These are phyloP conservation scores for Mnemiopsis leidyi DNA, from an alignment of 37 sponge, comb jelly and placozoan genomes.

Conservation along the genomic window DNA sequence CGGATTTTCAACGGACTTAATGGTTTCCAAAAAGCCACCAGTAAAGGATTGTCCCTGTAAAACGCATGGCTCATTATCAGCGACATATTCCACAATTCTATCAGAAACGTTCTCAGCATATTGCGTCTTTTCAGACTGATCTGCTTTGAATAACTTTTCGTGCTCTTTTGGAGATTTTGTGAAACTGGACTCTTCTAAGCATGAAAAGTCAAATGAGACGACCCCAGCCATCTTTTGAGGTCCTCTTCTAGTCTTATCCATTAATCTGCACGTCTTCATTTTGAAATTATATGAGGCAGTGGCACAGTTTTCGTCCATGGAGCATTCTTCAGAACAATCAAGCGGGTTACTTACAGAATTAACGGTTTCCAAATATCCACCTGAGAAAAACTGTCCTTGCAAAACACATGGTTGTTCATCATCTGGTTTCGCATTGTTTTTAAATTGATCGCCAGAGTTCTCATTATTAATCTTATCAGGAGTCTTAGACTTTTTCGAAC, in stretches of 20 bases:
- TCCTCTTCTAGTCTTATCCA: not conserved
- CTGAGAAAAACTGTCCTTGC: not conserved
- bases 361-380: not conserved
- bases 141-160: too few relatives aligned
- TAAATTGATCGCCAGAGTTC: not conserved
- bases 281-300: not conserved
- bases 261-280: not conserved
- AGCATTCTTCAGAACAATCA: conserved; percentile 1
- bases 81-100: too few relatives aligned
- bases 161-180: too few relatives aligned
- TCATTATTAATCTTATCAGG: not conserved
- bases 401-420: not conserved
- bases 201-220: not conserved
- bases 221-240: not conserved
- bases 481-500: not conserved
- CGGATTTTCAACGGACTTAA: not conserved
- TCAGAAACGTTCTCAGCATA: too few relatives aligned
- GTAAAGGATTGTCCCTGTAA: not conserved
- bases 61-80: not conserved
- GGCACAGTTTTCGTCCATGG: not conserved
- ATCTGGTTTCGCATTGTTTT: not conserved
- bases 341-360: not conserved
- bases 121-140: too few relatives aligned
- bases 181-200: not conserved
- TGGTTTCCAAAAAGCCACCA: not conserved